These are phyloP conservation scores for Gonatopus flavifemur DNA, from an alignment of 1,140 invertebrate species.

Conservation along the genomic window DNA sequence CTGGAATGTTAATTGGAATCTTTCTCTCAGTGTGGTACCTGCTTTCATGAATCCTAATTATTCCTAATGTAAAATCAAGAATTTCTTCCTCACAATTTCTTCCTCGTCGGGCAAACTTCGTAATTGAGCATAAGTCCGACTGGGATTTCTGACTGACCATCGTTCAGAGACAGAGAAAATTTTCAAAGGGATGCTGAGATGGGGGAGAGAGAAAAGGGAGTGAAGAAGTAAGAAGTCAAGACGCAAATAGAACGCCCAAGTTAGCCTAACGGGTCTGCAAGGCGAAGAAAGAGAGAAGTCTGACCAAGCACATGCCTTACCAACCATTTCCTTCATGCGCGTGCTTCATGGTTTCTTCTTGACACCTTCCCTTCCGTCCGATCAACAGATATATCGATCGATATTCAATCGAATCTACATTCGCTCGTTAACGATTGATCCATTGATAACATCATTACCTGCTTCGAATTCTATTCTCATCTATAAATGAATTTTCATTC, in stretches of 20 bases:
- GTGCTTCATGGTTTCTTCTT: slow-evolving; percentile 23
- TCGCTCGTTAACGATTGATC: too few species aligned
- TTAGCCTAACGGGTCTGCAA: slow-evolving; percentile 57
- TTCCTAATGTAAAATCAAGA: too few species aligned
- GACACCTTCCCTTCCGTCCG: slow-evolving; percentile 18
- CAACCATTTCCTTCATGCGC: slow-evolving; percentile 31
- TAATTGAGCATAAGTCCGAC: slow-evolving; percentile 40
- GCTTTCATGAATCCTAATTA: too few species aligned
- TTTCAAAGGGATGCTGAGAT: slow-evolving; percentile 26
- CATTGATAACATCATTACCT: too few species aligned
- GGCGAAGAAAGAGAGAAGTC: slow-evolving; percentile 36
- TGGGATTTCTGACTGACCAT: slow-evolving; percentile 42
- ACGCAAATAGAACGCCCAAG: slow-evolving; percentile 53
- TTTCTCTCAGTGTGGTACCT: too few species aligned
- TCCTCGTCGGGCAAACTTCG: slow-evolving; percentile 1
- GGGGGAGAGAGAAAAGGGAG: slow-evolving; percentile 20
- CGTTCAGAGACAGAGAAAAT: slow-evolving; percentile 23
- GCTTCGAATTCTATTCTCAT: slow-evolving; percentile 3
- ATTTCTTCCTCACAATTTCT: too few species aligned
- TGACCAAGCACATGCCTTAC: slow-evolving; percentile 36
- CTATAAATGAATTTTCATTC: too few species aligned
- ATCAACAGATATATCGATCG: too few species aligned
- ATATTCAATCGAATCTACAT: too few species aligned
- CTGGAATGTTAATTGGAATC: too few species aligned
- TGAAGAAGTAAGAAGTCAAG: slow-evolving; percentile 50